A percentile compares a stretch with the other conserved stretches of the same genome.
Conservation (phyloP, 2,797 vertebrate species). For the Sebastes cheni region DNA sequence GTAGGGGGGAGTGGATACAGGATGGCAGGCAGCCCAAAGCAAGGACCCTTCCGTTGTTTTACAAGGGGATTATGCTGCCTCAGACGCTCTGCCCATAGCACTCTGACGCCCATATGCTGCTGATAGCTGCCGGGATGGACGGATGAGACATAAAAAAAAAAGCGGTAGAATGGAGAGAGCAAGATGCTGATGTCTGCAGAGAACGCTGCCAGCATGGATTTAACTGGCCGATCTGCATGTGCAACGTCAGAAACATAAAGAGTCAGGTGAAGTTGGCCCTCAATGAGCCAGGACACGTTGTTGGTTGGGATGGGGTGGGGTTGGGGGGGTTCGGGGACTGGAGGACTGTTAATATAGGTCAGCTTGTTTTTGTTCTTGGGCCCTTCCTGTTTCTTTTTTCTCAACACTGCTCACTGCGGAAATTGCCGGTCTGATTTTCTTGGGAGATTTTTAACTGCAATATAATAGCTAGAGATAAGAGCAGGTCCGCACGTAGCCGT, state of each 20-base stretch:
- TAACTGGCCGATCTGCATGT: constrained; percentile 6
- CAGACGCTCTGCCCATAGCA: constrained; percentile 54
- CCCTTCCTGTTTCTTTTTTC: constrained; percentile 17
- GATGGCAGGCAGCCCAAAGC: constrained; percentile 55
- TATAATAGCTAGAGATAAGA: constrained; percentile 61
- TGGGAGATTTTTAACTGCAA: constrained; percentile 42
- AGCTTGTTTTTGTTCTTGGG: constrained; percentile 41
- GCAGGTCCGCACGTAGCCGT: neutral
- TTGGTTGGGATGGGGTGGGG: no score
- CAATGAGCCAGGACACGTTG: neutral
- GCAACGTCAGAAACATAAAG: constrained; percentile 7
- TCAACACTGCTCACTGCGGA: constrained; percentile 3
- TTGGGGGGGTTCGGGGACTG: neutral
- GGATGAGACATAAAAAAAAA: constrained; percentile 9
- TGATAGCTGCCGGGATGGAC: constrained; percentile 12
- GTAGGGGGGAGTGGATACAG: constrained; percentile 9
- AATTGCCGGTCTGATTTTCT: constrained; percentile 38
- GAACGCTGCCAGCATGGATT: constrained; percentile 5
- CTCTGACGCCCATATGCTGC: constrained; percentile 61
- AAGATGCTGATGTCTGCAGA: constrained; percentile 48
- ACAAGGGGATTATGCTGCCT: constrained; percentile 76
- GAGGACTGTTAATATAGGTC: constrained; percentile 39
- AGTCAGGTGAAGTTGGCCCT: constrained; percentile 13
- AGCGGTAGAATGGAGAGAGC: neutral
- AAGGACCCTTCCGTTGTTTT: constrained; percentile 61